Evolutionary conservation across 2,797 vertebrate species (phyloP).

Genomic region (Gila robusta): DNA sequence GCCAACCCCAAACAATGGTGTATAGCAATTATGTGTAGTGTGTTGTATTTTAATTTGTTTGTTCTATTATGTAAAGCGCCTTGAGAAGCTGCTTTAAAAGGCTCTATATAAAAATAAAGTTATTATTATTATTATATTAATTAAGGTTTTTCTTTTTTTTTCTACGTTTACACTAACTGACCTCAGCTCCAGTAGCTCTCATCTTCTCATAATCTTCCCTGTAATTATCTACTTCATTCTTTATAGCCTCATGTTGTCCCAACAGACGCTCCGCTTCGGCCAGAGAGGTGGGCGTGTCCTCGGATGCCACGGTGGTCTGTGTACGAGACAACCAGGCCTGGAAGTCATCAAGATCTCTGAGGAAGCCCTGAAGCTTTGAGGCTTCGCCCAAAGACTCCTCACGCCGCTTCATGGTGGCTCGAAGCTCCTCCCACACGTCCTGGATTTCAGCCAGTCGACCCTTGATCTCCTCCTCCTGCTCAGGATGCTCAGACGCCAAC

Average conservation of each 20-base stretch:
- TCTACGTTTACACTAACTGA: constrained; percentile 60
- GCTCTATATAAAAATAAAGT: too few species aligned
- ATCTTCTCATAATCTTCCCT: constrained; percentile 89
- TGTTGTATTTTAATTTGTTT: too few species aligned
- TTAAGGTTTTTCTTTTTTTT: background rate
- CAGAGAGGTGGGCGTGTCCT: constrained; percentile 89
- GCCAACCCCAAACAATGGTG: background rate
- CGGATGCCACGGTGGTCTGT: constrained; percentile 90
- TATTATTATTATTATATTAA: background rate
- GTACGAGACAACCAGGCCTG: constrained; percentile 94
- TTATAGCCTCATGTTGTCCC: constrained; percentile 88
- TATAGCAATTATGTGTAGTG: background rate
- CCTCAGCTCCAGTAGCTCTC: constrained; percentile 87
- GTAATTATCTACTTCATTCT: constrained; percentile 92
- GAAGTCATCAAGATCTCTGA: constrained; percentile 92
- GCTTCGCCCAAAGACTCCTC: constrained; percentile 94
- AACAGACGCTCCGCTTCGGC: constrained; percentile 88
- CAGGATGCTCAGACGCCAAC: constrained; percentile 83
- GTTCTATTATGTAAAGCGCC: too few species aligned
- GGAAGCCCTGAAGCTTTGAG: constrained; percentile 91
- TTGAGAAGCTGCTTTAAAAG: too few species aligned
- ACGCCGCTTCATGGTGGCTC: constrained; percentile 86
- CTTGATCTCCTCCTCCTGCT: constrained; percentile 82
- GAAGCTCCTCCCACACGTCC: constrained; percentile 89
- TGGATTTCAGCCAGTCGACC: constrained; percentile 82